Evolutionary conservation across 2,113 vertebrate genomes (phyloP).

Genomic region (Podarcis muralis): DNA sequence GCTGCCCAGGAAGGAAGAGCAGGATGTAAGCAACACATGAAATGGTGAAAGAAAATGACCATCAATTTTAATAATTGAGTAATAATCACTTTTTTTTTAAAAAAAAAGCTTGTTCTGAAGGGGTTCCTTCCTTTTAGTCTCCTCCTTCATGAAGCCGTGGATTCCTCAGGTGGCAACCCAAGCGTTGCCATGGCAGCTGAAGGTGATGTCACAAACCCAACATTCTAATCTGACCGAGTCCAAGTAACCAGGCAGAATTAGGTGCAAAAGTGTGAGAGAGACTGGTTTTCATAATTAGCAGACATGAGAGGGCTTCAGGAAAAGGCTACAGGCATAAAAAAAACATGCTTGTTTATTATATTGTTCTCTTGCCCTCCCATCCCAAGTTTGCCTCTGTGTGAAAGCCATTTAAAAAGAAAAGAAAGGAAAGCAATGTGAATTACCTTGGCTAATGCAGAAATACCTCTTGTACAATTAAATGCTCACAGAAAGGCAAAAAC

Average conservation of each 20-base stretch:
- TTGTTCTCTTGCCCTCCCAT: not conserved
- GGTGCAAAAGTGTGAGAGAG: not conserved
- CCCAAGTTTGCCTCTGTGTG: not conserved
- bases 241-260: not conserved
- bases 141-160: not conserved
- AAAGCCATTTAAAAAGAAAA: not conserved
- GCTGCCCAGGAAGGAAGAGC: not conserved
- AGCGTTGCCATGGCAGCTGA: not conserved
- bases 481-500: not conserved
- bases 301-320: slow-evolving; percentile 7
- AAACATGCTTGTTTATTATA: slow-evolving; percentile 38
- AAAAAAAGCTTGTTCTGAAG: not conserved
- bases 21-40: too few species aligned
- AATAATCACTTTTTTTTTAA: not conserved
- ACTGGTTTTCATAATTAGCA: slow-evolving; percentile 28
- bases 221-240: not conserved
- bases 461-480: slow-evolving; percentile 14
- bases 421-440: not conserved
- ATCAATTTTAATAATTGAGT: not conserved
- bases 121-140: not conserved
- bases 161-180: not conserved
- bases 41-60: not conserved
- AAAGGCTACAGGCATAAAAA: slow-evolving; percentile 1
- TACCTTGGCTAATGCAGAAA: not conserved
- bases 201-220: not conserved